Conservation (phyloP, 2,888 invertebrate species). For the Zygogramma bicolorata region DNA sequence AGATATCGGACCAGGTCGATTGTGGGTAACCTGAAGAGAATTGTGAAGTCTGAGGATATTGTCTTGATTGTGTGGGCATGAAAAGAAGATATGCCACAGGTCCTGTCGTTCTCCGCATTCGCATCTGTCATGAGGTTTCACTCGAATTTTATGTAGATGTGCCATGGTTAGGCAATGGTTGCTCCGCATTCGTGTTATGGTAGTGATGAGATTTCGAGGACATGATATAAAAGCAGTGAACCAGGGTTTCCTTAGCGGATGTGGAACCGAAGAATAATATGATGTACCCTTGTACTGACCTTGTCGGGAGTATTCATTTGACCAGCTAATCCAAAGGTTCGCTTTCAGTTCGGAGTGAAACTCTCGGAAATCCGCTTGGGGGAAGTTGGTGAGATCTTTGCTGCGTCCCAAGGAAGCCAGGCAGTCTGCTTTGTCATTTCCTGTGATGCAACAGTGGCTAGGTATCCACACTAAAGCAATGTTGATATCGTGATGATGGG, state of each 20-base stretch:
- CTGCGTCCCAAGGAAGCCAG: background rate
- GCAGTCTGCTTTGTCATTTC: background rate
- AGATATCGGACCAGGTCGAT: background rate
- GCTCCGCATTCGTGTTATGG: background rate
- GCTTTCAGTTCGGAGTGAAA: background rate
- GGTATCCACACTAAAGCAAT: no score
- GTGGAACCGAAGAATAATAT: background rate
- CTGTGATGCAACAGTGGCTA: no score
- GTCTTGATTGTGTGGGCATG: background rate
- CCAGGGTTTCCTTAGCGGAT: background rate
- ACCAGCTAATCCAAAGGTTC: background rate
- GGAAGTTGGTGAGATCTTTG: background rate
- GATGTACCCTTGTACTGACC: background rate
- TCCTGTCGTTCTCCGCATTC: background rate
- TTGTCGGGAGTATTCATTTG: background rate
- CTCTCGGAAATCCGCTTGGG: background rate
- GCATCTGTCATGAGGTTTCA: background rate
- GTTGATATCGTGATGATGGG: no score
- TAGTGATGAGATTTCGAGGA: background rate
- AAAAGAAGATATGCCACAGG: background rate
- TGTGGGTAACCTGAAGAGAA: background rate
- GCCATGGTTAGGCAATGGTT: background rate
- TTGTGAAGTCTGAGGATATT: background rate
- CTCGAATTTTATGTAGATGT: background rate
- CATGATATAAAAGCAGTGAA: background rate